Evolutionary conservation across 30 jellyfish, hydroid and myxozoan genomes (phyloP).

Genomic region (Cassiopea xamachana): DNA sequence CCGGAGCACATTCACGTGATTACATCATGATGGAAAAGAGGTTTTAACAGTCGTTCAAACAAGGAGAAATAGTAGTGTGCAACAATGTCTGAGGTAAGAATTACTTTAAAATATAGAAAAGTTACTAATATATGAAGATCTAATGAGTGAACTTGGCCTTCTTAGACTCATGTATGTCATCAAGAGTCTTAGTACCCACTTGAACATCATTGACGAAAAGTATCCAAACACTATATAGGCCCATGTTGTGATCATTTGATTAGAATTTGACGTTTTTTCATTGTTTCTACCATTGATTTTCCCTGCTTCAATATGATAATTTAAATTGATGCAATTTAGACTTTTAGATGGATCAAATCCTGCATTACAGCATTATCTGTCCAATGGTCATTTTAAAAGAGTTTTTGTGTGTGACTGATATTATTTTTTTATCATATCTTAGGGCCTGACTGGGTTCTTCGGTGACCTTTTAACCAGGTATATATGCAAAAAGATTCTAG

Average conservation of each 20-base stretch:
- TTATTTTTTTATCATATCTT: background rate
- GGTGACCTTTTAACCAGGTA: conserved; percentile 1
- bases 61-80: background rate
- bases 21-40: conserved; percentile 3
- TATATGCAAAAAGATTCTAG: background rate
- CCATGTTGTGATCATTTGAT: background rate
- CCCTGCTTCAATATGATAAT: background rate
- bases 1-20: background rate
- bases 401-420: background rate
- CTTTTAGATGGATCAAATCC: no score
- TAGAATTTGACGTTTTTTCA: background rate
- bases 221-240: background rate
- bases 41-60: background rate
- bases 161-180: background rate
- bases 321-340: background rate
- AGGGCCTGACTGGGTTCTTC: conserved; percentile 1
- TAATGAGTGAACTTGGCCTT: background rate
- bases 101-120: background rate
- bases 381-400: no score
- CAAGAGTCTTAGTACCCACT: background rate
- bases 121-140: background rate
- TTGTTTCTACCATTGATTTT: background rate
- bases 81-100: conserved; percentile 15
- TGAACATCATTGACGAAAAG: background rate
- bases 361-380: no score